Evolutionary conservation across 2,888 invertebrate species (phyloP).

Genomic region (Tachina fera): DNA sequence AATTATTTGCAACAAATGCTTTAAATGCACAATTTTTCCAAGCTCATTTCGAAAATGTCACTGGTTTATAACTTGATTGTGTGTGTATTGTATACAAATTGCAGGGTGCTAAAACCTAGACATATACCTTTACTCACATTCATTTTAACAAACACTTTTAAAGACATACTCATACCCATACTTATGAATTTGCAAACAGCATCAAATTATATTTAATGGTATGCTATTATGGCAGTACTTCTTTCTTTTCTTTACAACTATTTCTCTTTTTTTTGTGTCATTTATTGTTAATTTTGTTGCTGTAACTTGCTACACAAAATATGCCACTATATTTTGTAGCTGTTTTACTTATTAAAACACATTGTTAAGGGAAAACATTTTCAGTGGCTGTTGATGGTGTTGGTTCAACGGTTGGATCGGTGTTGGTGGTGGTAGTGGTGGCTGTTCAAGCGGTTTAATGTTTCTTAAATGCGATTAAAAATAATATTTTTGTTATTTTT

Average conservation of each 20-base stretch:
- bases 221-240: constrained; percentile 57
- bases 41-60: too few species aligned
- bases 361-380: constrained; percentile 37
- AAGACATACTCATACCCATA: background rate
- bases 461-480: constrained; percentile 65
- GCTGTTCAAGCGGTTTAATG: constrained; percentile 49
- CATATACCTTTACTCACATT: background rate
- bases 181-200: constrained; percentile 49
- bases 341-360: constrained; percentile 59
- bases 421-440: constrained; percentile 22
- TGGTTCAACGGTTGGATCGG: constrained; percentile 16
- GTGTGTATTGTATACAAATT: background rate
- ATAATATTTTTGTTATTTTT: constrained; percentile 37
- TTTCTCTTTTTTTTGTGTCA: constrained; percentile 26
- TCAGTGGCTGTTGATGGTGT: constrained; percentile 8
- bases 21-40: too few species aligned
- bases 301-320: constrained; percentile 4
- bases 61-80: constrained; percentile 8
- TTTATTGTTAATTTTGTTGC: constrained; percentile 37
- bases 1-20: too few species aligned
- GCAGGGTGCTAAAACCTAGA: background rate
- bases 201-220: constrained; percentile 66
- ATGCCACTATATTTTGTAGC: constrained; percentile 13
- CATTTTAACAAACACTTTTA: background rate
- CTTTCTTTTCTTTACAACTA: constrained; percentile 30